Evolutionary conservation across 1,140 invertebrate genomes (phyloP), one percentile per base, ranked within the genome.

Genomic region (Drosophila navojoa): DNA sequence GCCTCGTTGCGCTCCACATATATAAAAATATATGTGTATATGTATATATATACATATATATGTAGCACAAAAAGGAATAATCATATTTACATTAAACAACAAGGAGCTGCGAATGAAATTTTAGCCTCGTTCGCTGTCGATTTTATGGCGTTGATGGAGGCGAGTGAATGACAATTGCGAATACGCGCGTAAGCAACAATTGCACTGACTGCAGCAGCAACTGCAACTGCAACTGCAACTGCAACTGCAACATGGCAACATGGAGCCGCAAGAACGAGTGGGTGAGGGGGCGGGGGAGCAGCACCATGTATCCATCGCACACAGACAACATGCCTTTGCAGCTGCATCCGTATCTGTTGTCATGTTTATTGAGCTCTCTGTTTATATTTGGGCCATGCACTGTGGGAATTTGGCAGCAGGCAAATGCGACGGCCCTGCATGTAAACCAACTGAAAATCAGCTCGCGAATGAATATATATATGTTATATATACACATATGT

Each of bases 81-180:
- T 87, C 81, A 82, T 86, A 86, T 82, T 82, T 86, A 77, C 79
- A 82, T 89, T 87, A 73, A 79, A 74, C 82, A 82, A 81, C 71
- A 86, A 79, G 38, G 15, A 44, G 54, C 62, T 71, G 75, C 71
- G 72, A 75, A 71, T 75, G 67, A 64, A 59, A 57, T 62, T 62
- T 55, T 59, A 62, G 19, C 38, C 44, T 57, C 9, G 71, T 61
- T 72, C 49, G 49, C 63, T 44, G 61, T 45, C 44, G 73, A 84
- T 66, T 71, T 85, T 78, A 77, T 76, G 77, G 42, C 71, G 62
- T 72, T 42, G 58, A 61, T 60, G 70, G 7, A 35, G 15, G 32
- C 32, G 15, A 16, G 54, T 44, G 50, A 52, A 42, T 55, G 68
- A 50, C 68, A 71, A 50, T 52, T 52, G 61, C 61, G 52, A 64